Evolutionary conservation across 30 jellyfish, hydroid and myxozoan species (phyloP).

Genomic region (Rhopilema esculentum): DNA sequence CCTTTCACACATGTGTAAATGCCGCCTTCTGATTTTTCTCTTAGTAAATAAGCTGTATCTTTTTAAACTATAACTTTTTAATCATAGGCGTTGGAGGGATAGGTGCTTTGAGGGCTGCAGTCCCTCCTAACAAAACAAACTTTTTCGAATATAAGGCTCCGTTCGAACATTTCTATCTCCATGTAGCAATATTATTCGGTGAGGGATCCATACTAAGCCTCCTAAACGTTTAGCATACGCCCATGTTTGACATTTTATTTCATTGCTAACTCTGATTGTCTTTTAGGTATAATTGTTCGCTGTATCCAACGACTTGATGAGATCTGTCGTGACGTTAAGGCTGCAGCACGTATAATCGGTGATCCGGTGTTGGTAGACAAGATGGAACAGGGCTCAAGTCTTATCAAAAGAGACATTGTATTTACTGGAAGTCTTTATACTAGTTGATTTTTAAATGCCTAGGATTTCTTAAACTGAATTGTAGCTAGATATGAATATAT

Average conservation of each 20-base stretch:
- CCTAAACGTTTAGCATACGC: no score
- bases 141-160: no score
- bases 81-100: no score
- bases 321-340: constrained; percentile 90
- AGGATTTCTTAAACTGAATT: neutral
- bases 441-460: constrained; percentile 22
- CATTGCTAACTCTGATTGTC: neutral
- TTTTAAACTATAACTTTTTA: no score
- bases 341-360: constrained; percentile 92
- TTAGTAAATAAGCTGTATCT: no score
- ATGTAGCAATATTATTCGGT: no score
- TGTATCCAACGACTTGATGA: constrained; percentile 96
- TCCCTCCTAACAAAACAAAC: no score
- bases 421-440: constrained; percentile 98
- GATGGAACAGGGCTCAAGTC: constrained; percentile 90
- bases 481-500: neutral
- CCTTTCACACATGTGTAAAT: no score
- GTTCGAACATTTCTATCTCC: no score
- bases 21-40: no score
- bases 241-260: neutral
- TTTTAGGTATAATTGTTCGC: constrained; percentile 94
- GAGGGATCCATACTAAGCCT: no score
- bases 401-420: constrained; percentile 92
- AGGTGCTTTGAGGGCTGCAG: no score
- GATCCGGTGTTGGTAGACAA: constrained; percentile 89